These are phyloP conservation scores for Loxodonta africana DNA, from an alignment of 2,113 vertebrate genomes.

Conservation along the genomic window DNA sequence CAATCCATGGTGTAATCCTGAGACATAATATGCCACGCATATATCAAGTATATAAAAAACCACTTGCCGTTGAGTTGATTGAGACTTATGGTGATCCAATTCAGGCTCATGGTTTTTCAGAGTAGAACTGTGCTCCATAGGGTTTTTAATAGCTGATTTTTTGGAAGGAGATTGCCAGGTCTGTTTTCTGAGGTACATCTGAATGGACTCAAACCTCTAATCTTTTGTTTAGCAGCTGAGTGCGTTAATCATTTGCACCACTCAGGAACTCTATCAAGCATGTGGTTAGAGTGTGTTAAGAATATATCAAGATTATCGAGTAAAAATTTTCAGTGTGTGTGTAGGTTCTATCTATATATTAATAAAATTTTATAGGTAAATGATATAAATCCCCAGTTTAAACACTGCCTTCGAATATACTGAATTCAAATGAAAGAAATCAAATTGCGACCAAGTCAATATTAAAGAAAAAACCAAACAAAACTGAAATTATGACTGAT, in stretches of 20 bases:
- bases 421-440: conserved; percentile 38
- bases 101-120: too few species aligned
- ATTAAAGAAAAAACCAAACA: not conserved
- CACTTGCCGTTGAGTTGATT: not conserved
- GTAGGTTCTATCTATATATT: not conserved
- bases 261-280: not conserved
- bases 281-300: not conserved
- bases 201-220: too few species aligned
- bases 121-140: too few species aligned
- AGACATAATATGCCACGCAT: not conserved
- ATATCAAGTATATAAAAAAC: not conserved
- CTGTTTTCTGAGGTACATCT: too few species aligned
- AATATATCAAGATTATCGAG: conserved; percentile 18
- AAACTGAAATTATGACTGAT: not conserved
- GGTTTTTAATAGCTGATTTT: too few species aligned
- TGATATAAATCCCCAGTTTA: not conserved
- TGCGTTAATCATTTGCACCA: too few species aligned
- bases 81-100: too few species aligned
- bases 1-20: not conserved
- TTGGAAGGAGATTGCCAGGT: too few species aligned
- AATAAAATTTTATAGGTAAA: conserved; percentile 32
- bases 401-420: not conserved
- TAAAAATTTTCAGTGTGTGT: not conserved
- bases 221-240: too few species aligned
- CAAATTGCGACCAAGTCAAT: conserved; percentile 31